These are phyloP conservation scores for Pheosia gnoma DNA, from an alignment of 2,888 invertebrate genomes.

Conservation along the genomic window DNA sequence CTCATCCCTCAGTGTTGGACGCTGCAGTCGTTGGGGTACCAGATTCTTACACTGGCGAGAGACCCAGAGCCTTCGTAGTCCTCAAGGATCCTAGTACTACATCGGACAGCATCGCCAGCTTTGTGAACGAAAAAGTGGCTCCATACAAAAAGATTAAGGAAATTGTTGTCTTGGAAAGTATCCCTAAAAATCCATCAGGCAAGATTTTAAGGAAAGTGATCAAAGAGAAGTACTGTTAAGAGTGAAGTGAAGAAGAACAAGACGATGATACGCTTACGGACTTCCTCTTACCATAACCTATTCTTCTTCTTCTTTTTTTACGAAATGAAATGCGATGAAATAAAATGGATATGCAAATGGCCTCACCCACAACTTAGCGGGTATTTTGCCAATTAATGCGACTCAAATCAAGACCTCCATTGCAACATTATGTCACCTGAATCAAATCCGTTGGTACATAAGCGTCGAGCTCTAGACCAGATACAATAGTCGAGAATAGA, in stretches of 20 bases:
- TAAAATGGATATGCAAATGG: no score
- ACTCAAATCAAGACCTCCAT: no score
- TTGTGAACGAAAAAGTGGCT: slow-evolving; percentile 87
- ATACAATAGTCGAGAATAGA: no score
- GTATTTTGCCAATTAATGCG: no score
- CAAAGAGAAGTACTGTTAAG: slow-evolving; percentile 54
- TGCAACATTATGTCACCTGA: no score
- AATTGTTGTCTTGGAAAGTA: slow-evolving; percentile 85
- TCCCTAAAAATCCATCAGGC: slow-evolving; percentile 91
- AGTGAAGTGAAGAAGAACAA: not conserved
- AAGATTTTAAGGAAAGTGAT: slow-evolving; percentile 89
- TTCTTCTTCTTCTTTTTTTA: no score
- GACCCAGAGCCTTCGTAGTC: slow-evolving; percentile 90
- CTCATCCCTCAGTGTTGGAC: slow-evolving; percentile 89
- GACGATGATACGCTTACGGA: no score
- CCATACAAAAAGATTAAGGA: slow-evolving; percentile 90
- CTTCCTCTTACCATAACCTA: no score
- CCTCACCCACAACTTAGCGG: no score
- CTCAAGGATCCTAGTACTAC: slow-evolving; percentile 71
- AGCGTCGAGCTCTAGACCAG: no score
- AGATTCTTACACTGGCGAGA: slow-evolving; percentile 87
- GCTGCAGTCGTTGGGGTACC: slow-evolving; percentile 93
- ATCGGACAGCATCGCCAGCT: slow-evolving; percentile 84
- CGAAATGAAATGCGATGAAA: no score
- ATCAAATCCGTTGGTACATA: no score